Evolutionary conservation across 2,797 vertebrate genomes (phyloP).

Genomic region (Alca torda): DNA sequence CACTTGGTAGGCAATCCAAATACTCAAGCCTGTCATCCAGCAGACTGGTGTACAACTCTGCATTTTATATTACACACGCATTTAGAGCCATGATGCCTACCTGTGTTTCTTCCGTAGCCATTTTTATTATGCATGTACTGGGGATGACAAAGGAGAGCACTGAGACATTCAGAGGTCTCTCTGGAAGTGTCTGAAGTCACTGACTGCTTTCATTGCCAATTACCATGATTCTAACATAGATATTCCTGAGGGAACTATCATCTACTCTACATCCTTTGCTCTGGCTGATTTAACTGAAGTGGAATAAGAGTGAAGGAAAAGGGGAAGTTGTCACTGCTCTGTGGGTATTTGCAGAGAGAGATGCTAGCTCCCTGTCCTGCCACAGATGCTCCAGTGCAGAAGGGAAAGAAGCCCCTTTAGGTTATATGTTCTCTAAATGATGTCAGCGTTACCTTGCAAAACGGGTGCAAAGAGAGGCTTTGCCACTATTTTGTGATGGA

Average conservation of each 20-base stretch:
- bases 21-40: background rate
- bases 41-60: background rate
- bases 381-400: background rate
- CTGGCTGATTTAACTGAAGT: background rate
- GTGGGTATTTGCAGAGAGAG: background rate
- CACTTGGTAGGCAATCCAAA: conserved; percentile 49
- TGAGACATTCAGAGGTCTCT: background rate
- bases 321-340: background rate
- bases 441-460: background rate
- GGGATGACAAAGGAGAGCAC: background rate
- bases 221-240: background rate
- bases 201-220: conserved; percentile 34
- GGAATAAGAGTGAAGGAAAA: background rate
- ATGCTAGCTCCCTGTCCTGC: background rate
- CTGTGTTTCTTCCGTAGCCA: background rate
- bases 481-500: background rate
- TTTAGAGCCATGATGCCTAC: background rate
- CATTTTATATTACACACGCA: background rate
- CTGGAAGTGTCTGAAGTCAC: conserved; percentile 8
- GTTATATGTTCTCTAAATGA: background rate
- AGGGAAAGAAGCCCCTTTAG: background rate
- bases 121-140: background rate
- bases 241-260: background rate
- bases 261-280: background rate
- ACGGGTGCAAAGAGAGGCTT: background rate